Base-by-base conservation (phyloP, 2,888 invertebrate genomes). In the Tipula confusa region DNA sequence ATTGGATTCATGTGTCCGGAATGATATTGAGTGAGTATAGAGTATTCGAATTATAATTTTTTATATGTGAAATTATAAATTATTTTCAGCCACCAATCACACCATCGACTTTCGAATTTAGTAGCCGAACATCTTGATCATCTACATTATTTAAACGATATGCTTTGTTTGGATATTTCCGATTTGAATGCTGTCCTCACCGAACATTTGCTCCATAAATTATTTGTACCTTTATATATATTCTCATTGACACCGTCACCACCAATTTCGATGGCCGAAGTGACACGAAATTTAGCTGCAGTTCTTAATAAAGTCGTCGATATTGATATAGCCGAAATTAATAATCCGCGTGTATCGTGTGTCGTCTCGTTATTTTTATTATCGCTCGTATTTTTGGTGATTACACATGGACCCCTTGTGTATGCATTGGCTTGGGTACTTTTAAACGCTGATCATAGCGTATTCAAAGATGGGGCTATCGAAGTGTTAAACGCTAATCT, bases 101-200 rank as follows among this genome's bases (percentile, higher is more conserved):
- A 97, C 88, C 95, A 96, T 87, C 93, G 96, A 87, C 91, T 99
- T 82, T 94, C 97, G 11, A 98, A 98, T 90, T 90, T 99, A 85
- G 98, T 99, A 1, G 98, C 98, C 0, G 98, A 98, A 90, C 98
- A 99, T 89, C 91, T 99, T 85, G 99, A 99, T 90, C 98, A 99
- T 89, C 92, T 99, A 13, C 98, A 99, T 90, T 99, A 99, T 89
- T 91, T 99, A 84, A 99, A 98, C 88, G 99, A 99, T 88, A 99
- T 99, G 86, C 92, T 99, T 24, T 94, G 96, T 87, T 92, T 99
- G 84, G 94, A 97, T 88, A 98, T 98, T 86, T 94, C 95, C 83
- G 96, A 97, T 87, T 91, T 99, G 83, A 99, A 98, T 89, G 95
- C 96, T 87, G 97, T 98, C 82, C 90, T 99, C 84, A 96, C 97